Percentiles rank a stretch among this genome's conserved stretches.
These are phyloP conservation scores for Sebastes reedi DNA, from an alignment of 2,797 vertebrate species.

Conservation along the genomic window DNA sequence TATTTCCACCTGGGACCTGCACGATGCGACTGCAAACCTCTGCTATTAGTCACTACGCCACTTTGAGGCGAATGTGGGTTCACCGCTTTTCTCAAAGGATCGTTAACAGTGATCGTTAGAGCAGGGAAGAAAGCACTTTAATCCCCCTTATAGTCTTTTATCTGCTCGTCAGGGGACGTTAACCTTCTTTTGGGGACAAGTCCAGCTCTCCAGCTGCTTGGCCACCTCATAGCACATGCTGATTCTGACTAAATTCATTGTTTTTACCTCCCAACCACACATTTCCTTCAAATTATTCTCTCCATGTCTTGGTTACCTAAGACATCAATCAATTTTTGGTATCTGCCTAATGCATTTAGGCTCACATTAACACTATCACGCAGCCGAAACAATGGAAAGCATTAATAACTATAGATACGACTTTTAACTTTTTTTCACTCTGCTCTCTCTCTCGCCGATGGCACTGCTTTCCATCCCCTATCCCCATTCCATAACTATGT, in stretches of 20 bases:
- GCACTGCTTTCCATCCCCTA: conserved; percentile 27
- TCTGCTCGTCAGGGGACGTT: conserved; percentile 26
- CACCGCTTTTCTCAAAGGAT: conserved; percentile 47
- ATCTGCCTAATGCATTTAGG: conserved; percentile 23
- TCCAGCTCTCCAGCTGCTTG: not conserved
- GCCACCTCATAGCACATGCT: conserved; percentile 1
- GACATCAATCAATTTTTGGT: conserved; percentile 39
- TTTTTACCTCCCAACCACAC: conserved; percentile 12
- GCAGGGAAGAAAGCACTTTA: conserved; percentile 18
- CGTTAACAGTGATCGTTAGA: conserved; percentile 30
- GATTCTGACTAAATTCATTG: conserved; percentile 8
- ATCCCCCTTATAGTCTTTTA: conserved; percentile 21
- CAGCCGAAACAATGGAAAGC: conserved; percentile 34
- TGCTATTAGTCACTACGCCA: conserved; percentile 30
- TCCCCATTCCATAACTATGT: conserved; percentile 48
- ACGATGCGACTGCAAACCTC: conserved; percentile 10
- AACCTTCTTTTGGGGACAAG: conserved; percentile 5
- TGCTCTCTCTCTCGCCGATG: not conserved
- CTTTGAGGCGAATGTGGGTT: conserved; percentile 36
- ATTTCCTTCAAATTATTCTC: conserved; percentile 7
- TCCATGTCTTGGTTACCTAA: conserved; percentile 29
- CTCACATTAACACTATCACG: conserved; percentile 34
- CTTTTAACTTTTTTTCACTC: conserved; percentile 29
- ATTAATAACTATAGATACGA: conserved; percentile 44
- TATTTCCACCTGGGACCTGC: conserved; percentile 39